Conservation (phyloP, 2,797 vertebrate species). For the Lophotriccus pileatus region DNA sequence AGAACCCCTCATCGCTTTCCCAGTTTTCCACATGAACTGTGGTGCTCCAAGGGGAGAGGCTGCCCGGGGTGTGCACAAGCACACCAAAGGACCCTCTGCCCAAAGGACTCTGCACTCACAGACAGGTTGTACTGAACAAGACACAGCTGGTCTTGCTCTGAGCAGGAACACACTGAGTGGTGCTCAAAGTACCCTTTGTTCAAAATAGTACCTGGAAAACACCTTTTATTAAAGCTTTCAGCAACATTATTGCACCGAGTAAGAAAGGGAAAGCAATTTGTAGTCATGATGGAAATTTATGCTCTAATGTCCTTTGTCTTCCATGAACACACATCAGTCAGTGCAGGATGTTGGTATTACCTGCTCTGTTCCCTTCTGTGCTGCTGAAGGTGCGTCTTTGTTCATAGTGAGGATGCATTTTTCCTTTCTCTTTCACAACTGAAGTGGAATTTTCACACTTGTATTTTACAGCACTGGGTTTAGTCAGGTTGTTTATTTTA, state of each 20-base stretch:
- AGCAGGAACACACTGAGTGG: neutral
- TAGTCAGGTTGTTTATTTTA: conserved; percentile 57
- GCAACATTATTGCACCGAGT: neutral
- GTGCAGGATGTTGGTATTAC: neutral
- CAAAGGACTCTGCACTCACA: neutral
- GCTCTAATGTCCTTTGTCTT: neutral
- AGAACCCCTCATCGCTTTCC: neutral
- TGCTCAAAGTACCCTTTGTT: neutral
- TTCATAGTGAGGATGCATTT: neutral
- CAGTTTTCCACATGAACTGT: neutral
- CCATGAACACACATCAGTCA: neutral
- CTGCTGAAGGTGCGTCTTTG: neutral
- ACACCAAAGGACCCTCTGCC: too few relatives aligned
- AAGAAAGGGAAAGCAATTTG: neutral
- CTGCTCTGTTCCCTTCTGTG: neutral
- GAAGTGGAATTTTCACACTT: conserved; percentile 66
- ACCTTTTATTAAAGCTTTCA: neutral
- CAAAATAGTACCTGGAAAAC: neutral
- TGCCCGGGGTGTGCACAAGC: neutral
- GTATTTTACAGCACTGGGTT: conserved; percentile 10
- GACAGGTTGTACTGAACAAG: neutral
- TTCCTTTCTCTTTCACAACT: conserved; percentile 34
- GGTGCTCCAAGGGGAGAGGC: neutral
- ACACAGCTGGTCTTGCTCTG: neutral
- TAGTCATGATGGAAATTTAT: neutral